Percentiles rank a stretch among this genome's conserved stretches.
phyloP scores from a whole-genome alignment of 1,140 invertebrate genomes.

The Drosophila littoralis region DNA sequence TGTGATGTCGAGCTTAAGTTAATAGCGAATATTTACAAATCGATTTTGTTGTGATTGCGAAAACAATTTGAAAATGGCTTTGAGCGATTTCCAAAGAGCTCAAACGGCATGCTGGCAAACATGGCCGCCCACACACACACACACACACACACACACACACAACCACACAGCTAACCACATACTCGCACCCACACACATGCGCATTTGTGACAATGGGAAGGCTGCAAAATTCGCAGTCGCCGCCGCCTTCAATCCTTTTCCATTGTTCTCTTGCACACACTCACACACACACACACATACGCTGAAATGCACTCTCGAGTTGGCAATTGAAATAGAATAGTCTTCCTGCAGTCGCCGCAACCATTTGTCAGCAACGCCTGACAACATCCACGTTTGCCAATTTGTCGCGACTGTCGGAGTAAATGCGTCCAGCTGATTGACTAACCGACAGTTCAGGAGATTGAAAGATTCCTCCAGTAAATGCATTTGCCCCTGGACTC shows the following conservation, averaged over 20 bases:
- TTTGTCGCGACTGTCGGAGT: conserved; percentile 12
- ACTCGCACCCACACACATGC: conserved; percentile 6
- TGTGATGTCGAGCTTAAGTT: conserved; percentile 46
- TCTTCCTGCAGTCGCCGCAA: conserved; percentile 35
- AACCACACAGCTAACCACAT: conserved; percentile 6
- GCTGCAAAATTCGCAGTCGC: conserved; percentile 19
- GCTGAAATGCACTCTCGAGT: conserved; percentile 16
- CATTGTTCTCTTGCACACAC: conserved; percentile 27
- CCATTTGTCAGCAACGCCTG: conserved; percentile 53
- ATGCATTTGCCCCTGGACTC: not conserved
- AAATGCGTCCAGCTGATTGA: conserved; percentile 15
- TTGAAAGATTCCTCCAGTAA: not conserved
- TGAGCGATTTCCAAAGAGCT: conserved; percentile 70
- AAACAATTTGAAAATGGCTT: conserved; percentile 80
- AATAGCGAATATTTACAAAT: conserved; percentile 66
- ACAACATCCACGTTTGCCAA: conserved; percentile 27
- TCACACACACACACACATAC: conserved; percentile 6
- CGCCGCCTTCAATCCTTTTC: conserved; percentile 31
- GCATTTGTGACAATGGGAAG: conserved; percentile 28
- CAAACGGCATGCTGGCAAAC: conserved; percentile 64
- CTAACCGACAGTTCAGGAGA: conserved; percentile 5
- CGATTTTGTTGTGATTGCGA: conserved; percentile 74
- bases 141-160: conserved; percentile 2
- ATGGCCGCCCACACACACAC: conserved; percentile 32
- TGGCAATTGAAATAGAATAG: conserved; percentile 35